Evolutionary conservation across 2,888 invertebrate species (phyloP), one percentile per base, ranked within the genome.

Genomic region (Neoaliturus tenellus): DNA sequence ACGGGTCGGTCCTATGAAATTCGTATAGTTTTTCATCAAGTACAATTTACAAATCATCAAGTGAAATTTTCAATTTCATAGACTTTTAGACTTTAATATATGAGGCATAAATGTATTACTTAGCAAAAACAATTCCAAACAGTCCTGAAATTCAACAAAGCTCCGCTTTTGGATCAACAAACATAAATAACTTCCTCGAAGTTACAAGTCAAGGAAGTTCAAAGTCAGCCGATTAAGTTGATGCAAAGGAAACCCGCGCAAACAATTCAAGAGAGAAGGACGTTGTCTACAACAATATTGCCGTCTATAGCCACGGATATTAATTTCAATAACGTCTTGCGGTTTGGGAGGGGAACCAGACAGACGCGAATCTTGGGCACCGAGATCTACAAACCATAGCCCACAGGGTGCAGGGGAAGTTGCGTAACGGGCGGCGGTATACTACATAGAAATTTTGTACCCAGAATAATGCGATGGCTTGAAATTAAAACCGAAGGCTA

Each of bases 301-400:
- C 55, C 35, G 48, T 48, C 44, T 28, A 44, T 25, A 28, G 51
- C 78, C 78, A 78, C 55, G 78, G 55, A 78, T 78, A 78, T 78
- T 78, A 78, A 28, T 78, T 78, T 78, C 78, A 78, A 78, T 78
- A 78, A 55, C 78, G 55, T 78, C 78, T 78, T 78, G 78, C 55
- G 78, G 78, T 78, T 33, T 12, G 5, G 51, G 35, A n/a, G 75
- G 75, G 75, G 75, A 75, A 48, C 44, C 41, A 25, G 44, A 4
- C 75, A 6, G 41, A 2, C 10, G 41, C 44, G 75, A 41, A 39
- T 75, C 39, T 39, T 69, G 35, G 31, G 33, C 67, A n/a, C n/a
- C 23, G 25, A 67, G 67, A 67, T 51, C 51, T 51, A 23, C 20
- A 10, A 51, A 51, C 51, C 44, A 44, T 6, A 44, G 44, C 14